Base-by-base conservation (phyloP, 2,797 vertebrate species). In the Bradypus variegatus region DNA sequence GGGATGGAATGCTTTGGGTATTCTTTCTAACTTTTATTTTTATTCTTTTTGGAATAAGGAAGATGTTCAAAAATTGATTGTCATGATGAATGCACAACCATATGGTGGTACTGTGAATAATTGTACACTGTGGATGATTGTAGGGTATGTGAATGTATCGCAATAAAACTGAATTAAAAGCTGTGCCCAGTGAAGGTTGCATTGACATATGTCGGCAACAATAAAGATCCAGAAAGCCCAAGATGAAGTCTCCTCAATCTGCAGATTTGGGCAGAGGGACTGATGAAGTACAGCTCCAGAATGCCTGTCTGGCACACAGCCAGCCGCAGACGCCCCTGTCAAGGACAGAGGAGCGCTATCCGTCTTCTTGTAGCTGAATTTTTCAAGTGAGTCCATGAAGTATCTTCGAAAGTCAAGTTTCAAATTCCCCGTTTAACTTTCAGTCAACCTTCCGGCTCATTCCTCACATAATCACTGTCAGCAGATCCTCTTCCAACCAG, bases 201-300 rank as follows among this genome's bases (percentile, higher is more conserved):
- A 67, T n/a, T 21, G 67, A 25, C 53, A 25, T 80, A 69, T 72
- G 23, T 25, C n/a, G 50, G 38, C 29, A 50, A 23, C 0, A 41
- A 2, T 15, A 6, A 48, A 65, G 41, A 65, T 10, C 45, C 5
- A 58, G 15, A 88, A 8, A 45, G 25, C 7, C 14, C 23, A 29
- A n/a, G 13, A n/a, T 1, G 11, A 36, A 5, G 60, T 55, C 23
- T 60, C 60, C 50, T 50, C n/a, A 50, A 67, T 2, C 1, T 0
- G 13, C 45, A 13, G 38, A 16, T 45, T 45, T 45, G 41, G 70
- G 27, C 70, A 73, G 58, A 23, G 58, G 58, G 58, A 58, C 23
- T 8, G 21, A 4, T 23, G 58, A 58, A 36, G 5, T n/a, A 19
- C n/a, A 1, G 36, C 31, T 31, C 62, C 58, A 36, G 73, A 19